phyloP scores from a whole-genome alignment of 2,113 vertebrate genomes.

The Toxostoma redivivum region DNA sequence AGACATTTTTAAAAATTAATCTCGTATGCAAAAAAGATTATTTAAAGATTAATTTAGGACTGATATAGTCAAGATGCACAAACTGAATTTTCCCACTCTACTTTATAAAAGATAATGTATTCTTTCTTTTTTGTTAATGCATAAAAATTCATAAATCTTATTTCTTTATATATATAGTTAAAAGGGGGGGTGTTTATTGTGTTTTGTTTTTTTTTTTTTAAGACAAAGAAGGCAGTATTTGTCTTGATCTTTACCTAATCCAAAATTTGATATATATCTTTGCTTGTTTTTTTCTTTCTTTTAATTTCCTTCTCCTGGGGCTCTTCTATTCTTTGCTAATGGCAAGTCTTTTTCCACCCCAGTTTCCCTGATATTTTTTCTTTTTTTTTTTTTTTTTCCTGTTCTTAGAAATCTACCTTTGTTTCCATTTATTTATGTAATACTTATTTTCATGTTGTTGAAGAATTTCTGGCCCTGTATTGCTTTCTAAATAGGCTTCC shows the following conservation, averaged over 20 bases:
- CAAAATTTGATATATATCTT: rapidly evolving
- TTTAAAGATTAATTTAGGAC: background rate
- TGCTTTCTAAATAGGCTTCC: background rate
- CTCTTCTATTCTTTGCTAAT: background rate
- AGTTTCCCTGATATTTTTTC: background rate
- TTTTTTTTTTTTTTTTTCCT: rapidly evolving
- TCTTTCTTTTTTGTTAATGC: background rate
- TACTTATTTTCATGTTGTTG: background rate
- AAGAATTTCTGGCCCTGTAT: background rate
- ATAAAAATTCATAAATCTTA: background rate
- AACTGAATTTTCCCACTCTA: background rate
- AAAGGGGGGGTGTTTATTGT: rapidly evolving
- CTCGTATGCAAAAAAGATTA: background rate
- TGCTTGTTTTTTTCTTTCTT: background rate
- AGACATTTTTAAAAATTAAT: background rate
- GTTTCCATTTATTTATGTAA: background rate
- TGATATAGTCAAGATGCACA: background rate
- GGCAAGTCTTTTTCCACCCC: background rate
- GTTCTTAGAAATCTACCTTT: background rate
- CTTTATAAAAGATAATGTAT: background rate
- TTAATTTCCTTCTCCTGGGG: background rate
- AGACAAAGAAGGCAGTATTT: background rate
- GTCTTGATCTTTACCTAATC: background rate
- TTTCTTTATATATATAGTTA: background rate
- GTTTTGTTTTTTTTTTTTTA: background rate